Evolutionary conservation across 2,113 vertebrate genomes (phyloP), one percentile per base, ranked within the genome.

Genomic region (Forbesichthys papilliferus): DNA sequence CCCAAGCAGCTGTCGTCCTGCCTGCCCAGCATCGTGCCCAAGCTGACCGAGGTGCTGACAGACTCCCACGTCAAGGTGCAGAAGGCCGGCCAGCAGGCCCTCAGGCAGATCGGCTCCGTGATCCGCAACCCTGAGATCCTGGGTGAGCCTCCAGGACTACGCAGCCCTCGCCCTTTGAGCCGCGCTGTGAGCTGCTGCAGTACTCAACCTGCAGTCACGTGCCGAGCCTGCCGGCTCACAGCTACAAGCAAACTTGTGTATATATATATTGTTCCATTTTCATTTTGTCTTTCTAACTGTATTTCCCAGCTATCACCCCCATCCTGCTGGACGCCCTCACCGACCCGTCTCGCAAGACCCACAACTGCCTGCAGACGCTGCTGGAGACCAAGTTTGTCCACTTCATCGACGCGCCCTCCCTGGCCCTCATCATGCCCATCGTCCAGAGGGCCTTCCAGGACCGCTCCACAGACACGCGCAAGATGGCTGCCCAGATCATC

Each of bases 401-500:
- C 88, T 99, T 99, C 87, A 99, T 99, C 0, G 98, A 99, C 1
- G 98, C 98, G 0, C 96, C 98, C 0, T 99, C 98, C 7, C 90
- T 99, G 64, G 98, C 98, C 5, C 94, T 99, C 82, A 98, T 99
- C 89, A 99, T 99, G 98, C 98, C 98, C 42, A 98, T 99, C 14
- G 98, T 99, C 49, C 97, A 99, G 90, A 92, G 98, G 76, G 98
- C 98, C 79, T 99, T 99, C 84, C 96, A 98, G 81, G 98, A 99
- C 78, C 95, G 98, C 48, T 99, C 98, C 83, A 99, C 98, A 0
- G 98, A 99, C 85, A 99, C 98, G 0, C 95, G 98, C 78, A 99
- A 99, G 86, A 99, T 99, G 98, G 96, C 98, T 0, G 97, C 98
- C 11, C 98, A 99, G 91, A 99, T 99, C 74, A 99, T 99, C 48